Conservation (phyloP, 2,113 vertebrate species). For the Datnioides undecimradiatus region DNA sequence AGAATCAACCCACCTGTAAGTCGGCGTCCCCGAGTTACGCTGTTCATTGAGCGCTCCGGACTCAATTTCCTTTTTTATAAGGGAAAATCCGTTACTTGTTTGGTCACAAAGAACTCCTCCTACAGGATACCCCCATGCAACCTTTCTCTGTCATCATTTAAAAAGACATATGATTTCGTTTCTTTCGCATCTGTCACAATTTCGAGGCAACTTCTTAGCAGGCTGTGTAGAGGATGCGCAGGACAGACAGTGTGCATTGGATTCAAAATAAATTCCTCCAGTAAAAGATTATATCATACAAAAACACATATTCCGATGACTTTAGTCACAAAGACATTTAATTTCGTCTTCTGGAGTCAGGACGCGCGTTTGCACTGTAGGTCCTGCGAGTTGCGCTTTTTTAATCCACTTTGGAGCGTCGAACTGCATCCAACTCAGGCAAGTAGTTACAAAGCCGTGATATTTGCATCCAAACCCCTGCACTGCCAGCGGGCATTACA, state of each 20-base stretch:
- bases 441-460: conserved; percentile 61
- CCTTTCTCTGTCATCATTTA: conserved; percentile 62
- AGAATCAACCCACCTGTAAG: conserved; percentile 72
- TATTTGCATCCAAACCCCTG: conserved; percentile 79
- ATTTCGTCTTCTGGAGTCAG: conserved; percentile 35
- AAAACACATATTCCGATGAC: conserved; percentile 26
- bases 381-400: conserved; percentile 68
- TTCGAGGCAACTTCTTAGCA: conserved; percentile 17
- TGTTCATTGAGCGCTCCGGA: conserved; percentile 57
- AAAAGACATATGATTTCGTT: conserved; percentile 50
- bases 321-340: conserved; percentile 14
- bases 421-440: conserved; percentile 77
- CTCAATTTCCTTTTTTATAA: conserved; percentile 77
- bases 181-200: conserved; percentile 40
- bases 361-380: conserved; percentile 42
- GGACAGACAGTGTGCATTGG: conserved; percentile 3
- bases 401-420: conserved; percentile 77
- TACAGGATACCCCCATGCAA: conserved; percentile 69
- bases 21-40: conserved; percentile 28
- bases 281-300: neutral
- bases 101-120: conserved; percentile 78
- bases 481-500: conserved; percentile 70
- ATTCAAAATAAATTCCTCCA: conserved; percentile 23
- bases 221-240: conserved; percentile 22
- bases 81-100: conserved; percentile 76